Conservation (phyloP, 2,113 vertebrate genomes). For the Calyptomena viridis region DNA sequence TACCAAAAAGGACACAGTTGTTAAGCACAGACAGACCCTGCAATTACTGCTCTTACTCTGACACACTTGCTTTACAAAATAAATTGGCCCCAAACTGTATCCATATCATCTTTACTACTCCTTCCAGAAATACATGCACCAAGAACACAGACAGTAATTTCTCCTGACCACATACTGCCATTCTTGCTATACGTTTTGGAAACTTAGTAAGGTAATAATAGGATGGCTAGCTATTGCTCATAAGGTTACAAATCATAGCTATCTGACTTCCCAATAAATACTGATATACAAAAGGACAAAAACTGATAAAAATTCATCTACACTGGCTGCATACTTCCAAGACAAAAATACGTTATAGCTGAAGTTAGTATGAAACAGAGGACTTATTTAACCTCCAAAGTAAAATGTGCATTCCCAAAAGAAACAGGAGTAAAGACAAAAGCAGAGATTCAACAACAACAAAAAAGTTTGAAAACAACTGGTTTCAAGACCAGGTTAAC, state of each 20-base stretch:
- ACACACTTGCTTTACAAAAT: not conserved
- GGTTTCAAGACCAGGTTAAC: not conserved
- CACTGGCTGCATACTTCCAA: not conserved
- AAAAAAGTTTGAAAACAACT: not conserved
- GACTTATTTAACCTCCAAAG: not conserved
- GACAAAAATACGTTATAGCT: not conserved
- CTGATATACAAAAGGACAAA: not conserved
- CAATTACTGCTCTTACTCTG: not conserved
- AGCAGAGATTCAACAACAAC: not conserved
- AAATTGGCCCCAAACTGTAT: not conserved
- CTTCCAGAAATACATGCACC: not conserved
- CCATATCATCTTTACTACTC: not conserved
- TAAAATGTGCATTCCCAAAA: not conserved
- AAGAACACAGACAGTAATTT: not conserved
- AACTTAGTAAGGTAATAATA: not conserved
- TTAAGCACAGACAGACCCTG: not conserved
- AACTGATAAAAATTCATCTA: not conserved
- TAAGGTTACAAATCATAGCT: not conserved
- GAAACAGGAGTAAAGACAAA: not conserved
- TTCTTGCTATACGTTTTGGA: not conserved
- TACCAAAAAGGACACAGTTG: not conserved
- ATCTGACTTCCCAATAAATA: not conserved
- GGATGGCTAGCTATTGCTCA: not conserved
- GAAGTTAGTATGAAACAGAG: not conserved
- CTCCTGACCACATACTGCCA: not conserved